Evolutionary conservation across 2,113 vertebrate species (phyloP).

Genomic region (Machaerirhynchus nigripectus): DNA sequence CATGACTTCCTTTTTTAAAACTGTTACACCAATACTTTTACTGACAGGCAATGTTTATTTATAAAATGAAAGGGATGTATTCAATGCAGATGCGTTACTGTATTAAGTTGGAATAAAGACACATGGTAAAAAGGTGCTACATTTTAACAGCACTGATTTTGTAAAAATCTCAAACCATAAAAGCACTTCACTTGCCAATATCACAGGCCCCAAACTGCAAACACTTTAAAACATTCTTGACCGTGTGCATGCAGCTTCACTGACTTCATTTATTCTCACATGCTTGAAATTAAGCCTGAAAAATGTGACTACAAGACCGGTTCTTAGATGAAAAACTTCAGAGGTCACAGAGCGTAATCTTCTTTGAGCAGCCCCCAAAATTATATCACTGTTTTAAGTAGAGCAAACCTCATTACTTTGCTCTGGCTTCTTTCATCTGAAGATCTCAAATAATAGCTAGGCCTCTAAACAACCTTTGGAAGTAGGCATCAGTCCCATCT

Average conservation of each 20-base stretch:
- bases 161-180: conserved; percentile 49
- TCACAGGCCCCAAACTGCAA: neutral
- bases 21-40: conserved; percentile 67
- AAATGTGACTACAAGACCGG: neutral
- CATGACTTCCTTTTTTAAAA: conserved; percentile 69
- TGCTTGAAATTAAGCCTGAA: conserved; percentile 7
- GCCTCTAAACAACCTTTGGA: neutral
- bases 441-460: neutral
- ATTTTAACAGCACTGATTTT: conserved; percentile 28
- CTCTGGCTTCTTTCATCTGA: neutral
- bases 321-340: neutral
- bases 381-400: neutral
- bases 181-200: neutral
- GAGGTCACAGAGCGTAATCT: neutral
- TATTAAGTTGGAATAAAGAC: conserved; percentile 7
- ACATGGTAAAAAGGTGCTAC: conserved; percentile 31
- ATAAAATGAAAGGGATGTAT: conserved; percentile 57
- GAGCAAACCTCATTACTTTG: neutral
- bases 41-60: conserved; percentile 68
- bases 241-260: neutral
- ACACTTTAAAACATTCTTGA: neutral
- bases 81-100: neutral
- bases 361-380: neutral
- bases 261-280: neutral
- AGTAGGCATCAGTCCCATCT: neutral